These are phyloP conservation scores for Cheilosia pagana DNA, from an alignment of 2,888 invertebrate genomes.

Conservation along the genomic window DNA sequence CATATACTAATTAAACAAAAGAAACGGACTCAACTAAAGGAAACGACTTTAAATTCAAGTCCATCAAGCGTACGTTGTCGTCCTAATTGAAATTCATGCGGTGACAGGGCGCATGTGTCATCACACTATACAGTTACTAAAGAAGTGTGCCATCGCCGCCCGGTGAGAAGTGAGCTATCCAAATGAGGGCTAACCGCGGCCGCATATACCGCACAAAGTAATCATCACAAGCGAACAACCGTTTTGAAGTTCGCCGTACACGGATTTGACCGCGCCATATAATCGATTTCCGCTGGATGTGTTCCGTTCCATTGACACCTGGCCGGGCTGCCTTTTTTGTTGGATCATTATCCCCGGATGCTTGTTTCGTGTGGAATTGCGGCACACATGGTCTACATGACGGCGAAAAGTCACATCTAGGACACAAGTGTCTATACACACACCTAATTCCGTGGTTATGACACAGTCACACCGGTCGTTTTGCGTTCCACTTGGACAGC, in stretches of 20 bases:
- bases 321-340: slow-evolving; percentile 3
- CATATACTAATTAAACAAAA: slow-evolving; percentile 37
- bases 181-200: slow-evolving; percentile 56
- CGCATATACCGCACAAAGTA: slow-evolving; percentile 52
- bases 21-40: slow-evolving; percentile 19
- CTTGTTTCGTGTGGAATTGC: slow-evolving; percentile 17
- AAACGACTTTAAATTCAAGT: slow-evolving; percentile 53
- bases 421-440: slow-evolving; percentile 53
- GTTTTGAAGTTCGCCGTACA: slow-evolving; percentile 12
- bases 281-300: slow-evolving; percentile 68
- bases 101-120: slow-evolving; percentile 57
- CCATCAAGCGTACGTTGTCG: slow-evolving; percentile 21
- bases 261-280: slow-evolving; percentile 29
- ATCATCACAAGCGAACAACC: slow-evolving; percentile 52
- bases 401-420: slow-evolving; percentile 60
- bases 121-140: slow-evolving; percentile 17
- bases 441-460: slow-evolving; percentile 67
- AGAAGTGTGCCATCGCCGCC: slow-evolving; percentile 47
- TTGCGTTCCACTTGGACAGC: slow-evolving; percentile 53
- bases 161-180: slow-evolving; percentile 10
- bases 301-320: slow-evolving; percentile 62
- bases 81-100: slow-evolving; percentile 67
- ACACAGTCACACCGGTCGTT: slow-evolving; percentile 47
- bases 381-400: slow-evolving; percentile 33
- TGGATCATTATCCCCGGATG: slow-evolving; percentile 53